Conservation (phyloP, 2,888 invertebrate species). For the Heliothis peltigera region DNA sequence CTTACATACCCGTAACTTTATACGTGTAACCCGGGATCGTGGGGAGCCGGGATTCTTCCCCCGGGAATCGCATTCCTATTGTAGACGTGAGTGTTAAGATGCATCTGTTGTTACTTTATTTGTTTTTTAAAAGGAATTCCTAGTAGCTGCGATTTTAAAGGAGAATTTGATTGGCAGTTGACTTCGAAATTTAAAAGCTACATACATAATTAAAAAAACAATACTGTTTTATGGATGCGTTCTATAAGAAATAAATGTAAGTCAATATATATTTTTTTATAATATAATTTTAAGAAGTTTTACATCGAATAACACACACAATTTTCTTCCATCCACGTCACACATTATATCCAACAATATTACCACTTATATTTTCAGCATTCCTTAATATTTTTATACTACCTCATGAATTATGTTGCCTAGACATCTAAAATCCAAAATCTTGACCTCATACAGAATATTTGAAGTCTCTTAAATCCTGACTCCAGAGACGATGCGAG, state of each 20-base stretch:
- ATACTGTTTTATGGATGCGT: too few relatives aligned
- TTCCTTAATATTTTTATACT: neutral
- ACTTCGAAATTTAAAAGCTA: too few relatives aligned
- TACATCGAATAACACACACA: too few relatives aligned
- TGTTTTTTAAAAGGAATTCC: slow-evolving; percentile 4
- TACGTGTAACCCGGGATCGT: slow-evolving; percentile 56
- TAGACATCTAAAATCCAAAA: slow-evolving; percentile 2
- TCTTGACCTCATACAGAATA: neutral
- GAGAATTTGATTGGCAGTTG: neutral
- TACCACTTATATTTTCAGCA: too few relatives aligned
- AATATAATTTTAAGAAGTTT: too few relatives aligned
- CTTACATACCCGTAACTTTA: slow-evolving; percentile 61
- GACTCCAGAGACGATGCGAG: slow-evolving; percentile 9
- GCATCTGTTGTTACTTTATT: slow-evolving; percentile 13
- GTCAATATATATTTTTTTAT: too few relatives aligned
- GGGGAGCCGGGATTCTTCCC: slow-evolving; percentile 59
- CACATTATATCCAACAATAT: too few relatives aligned
- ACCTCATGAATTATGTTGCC: neutral
- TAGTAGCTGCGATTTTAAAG: neutral
- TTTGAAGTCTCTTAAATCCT: slow-evolving; percentile 21
- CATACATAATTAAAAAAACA: too few relatives aligned
- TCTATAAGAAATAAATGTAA: too few relatives aligned
- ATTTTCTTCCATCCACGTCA: too few relatives aligned
- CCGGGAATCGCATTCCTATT: slow-evolving; percentile 65
- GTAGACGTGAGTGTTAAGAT: slow-evolving; percentile 14